Percentiles rank a stretch among this genome's conserved stretches.
These are phyloP conservation scores for Sandelia bainsii DNA, from an alignment of 2,797 vertebrate genomes.

Conservation along the genomic window DNA sequence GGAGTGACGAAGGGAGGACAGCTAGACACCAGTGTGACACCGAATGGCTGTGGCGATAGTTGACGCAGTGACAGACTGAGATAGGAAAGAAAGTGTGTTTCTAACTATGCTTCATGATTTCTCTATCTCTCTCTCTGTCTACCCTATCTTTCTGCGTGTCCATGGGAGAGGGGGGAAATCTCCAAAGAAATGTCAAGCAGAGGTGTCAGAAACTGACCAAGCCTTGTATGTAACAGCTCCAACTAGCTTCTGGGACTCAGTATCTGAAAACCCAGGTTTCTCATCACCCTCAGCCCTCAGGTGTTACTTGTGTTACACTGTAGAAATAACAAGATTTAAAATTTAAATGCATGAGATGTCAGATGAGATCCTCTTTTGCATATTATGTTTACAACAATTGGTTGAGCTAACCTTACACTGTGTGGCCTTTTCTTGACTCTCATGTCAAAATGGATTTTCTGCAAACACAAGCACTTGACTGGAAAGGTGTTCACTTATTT, in stretches of 20 bases:
- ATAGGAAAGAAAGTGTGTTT: slow-evolving; percentile 47
- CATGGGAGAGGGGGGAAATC: slow-evolving; percentile 27
- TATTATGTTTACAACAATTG: slow-evolving; percentile 11
- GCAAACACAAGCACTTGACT: slow-evolving; percentile 20
- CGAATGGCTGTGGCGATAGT: slow-evolving; percentile 56
- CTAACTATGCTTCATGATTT: slow-evolving; percentile 52
- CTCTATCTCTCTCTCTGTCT: slow-evolving; percentile 41
- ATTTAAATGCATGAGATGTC: slow-evolving; percentile 19
- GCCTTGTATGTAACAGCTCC: slow-evolving; percentile 20
- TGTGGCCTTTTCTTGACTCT: background rate
- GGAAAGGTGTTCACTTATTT: slow-evolving; percentile 2
- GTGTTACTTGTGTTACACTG: background rate
- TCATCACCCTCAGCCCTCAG: slow-evolving; percentile 5
- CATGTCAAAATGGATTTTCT: slow-evolving; percentile 13
- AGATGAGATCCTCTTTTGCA: slow-evolving; percentile 1
- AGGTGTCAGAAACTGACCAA: slow-evolving; percentile 61
- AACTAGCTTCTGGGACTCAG: background rate
- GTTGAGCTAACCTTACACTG: background rate
- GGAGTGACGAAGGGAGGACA: slow-evolving; percentile 59
- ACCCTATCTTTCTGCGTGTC: slow-evolving; percentile 21
- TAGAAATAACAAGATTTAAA: slow-evolving; percentile 8
- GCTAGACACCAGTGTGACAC: slow-evolving; percentile 55
- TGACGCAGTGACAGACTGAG: slow-evolving; percentile 63
- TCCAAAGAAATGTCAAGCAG: slow-evolving; percentile 61
- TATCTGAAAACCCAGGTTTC: slow-evolving; percentile 23